Evolutionary conservation across 2,113 vertebrate genomes (phyloP), one percentile per base, ranked within the genome.

Genomic region (Accipiter cooperii): DNA sequence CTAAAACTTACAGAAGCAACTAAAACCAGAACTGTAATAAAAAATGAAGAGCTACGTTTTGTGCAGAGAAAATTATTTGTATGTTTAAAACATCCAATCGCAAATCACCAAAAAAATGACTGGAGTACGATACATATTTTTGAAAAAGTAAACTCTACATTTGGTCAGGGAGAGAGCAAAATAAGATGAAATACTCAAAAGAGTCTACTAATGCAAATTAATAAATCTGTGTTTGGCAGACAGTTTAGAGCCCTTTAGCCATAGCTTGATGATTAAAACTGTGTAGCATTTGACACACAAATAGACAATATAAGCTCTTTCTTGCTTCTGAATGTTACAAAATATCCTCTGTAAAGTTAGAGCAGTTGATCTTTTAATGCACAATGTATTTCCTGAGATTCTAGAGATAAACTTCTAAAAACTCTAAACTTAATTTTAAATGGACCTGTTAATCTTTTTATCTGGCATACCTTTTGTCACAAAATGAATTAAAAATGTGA

Each of bases 21-120:
- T 73, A 24, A 79, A 92, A 82, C 0, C 9, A 46, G 10, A 93
- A 75, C 74, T 90, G 33, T 69, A 87, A 80, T 79, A 80, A 87
- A 93, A 24, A 33, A 42, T 66, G 31, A 64, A 88, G 38, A 91
- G 44, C 66, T 85, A 47, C 49, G n/a, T 42, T 92, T 83, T 78
- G 18, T 77, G 34, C 24, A 82, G 28, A 70, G 28, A 73, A 76
- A 76, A 75, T 49, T 17, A 25, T 61, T 89, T 89, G 10, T 61
- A 55, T 74, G 16, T 82, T 97, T 97, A 94, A 94, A 94, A 89
- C 82, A 92, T 91, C 46, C 64, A 93, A 83, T 93, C 58, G 83
- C 58, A 97, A 93, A 96, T 93, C 18, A 94, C 44, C 33, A 87
- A 87, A 91, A 97, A 87, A 55, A n/a, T 57, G 21, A 61, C 71